phyloP scores from a whole-genome alignment of 2,797 vertebrate genomes.

The Cossypha niveicapilla region DNA sequence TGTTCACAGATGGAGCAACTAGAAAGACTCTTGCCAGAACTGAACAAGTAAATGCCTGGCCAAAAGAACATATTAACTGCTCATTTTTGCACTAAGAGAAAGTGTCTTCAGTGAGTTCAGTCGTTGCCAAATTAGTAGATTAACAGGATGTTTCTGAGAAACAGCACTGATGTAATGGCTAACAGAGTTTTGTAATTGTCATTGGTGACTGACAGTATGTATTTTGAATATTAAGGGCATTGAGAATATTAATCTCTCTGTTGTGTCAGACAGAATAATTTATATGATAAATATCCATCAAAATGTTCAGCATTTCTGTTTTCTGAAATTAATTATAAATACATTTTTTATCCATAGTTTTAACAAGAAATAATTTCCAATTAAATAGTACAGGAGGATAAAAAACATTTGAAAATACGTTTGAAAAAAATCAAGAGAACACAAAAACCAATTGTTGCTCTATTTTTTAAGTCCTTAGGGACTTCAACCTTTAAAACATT shows the following conservation, averaged over 20 bases:
- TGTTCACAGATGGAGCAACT: constrained; percentile 53
- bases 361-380: neutral
- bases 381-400: neutral
- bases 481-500: neutral
- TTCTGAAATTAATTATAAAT: neutral
- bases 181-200: neutral
- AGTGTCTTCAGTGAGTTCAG: neutral
- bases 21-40: constrained; percentile 10
- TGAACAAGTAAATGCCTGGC: neutral
- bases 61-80: constrained; percentile 8
- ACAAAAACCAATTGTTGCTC: neutral
- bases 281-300: neutral
- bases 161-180: neutral
- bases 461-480: neutral
- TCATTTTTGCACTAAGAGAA: neutral
- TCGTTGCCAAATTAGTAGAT: constrained; percentile 11
- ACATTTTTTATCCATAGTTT: neutral
- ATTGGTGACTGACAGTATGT: neutral
- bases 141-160: constrained; percentile 10
- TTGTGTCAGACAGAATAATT: neutral
- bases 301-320: neutral
- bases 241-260: neutral
- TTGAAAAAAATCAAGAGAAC: neutral
- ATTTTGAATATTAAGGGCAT: neutral
- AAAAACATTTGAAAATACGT: neutral